Evolutionary conservation across 2,113 vertebrate species (phyloP), one percentile per base, ranked within the genome.

Genomic region (Phainopepla nitens): DNA sequence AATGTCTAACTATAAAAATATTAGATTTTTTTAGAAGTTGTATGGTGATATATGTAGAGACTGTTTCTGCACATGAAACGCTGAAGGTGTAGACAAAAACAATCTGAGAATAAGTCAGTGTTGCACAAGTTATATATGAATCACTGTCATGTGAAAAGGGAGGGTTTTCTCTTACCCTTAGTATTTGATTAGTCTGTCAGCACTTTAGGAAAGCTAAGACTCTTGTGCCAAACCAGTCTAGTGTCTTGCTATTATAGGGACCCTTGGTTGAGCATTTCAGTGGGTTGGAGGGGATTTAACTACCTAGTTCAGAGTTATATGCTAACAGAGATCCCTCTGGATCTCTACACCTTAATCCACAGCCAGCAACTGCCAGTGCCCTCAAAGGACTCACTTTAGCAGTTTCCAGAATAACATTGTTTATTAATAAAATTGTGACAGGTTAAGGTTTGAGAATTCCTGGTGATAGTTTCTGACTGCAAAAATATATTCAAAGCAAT

Each of bases 161-260:
- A 31, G 25, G 28, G 51, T n/a, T 82, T 89, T 75, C 60, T 82
- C 69, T 29, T 75, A 18, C 6, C 1, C 4, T 29, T n/a, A 11
- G 2, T 28, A 19, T 44, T 57, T 33, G 15, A 24, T 28, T 20
- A 33, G 8, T 44, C 27, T 65, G 33, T 36, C 27, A 73, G 36
- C 44, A 11, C 31, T 28, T 36, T 28, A 39, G 33, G 28, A 66
- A 72, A 57, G 14, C 31, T 7, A 5, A 42, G 14, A 21, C 11
- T 42, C 9, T n/a, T 41, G 9, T 25, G 3, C 13, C 25, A 11
- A 20, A 15, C 49, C 42, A 31, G 13, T 35, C 9, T 64, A 35
- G 13, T 2, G 3, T 25, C n/a, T n/a, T n/a, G n/a, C 20, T 0
- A 0, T 27, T 53, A 36, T 2, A 51, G 39, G 13, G 22, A 35